Evolutionary conservation across 2,888 invertebrate genomes (phyloP).

Genomic region (Acronicta leporina): DNA sequence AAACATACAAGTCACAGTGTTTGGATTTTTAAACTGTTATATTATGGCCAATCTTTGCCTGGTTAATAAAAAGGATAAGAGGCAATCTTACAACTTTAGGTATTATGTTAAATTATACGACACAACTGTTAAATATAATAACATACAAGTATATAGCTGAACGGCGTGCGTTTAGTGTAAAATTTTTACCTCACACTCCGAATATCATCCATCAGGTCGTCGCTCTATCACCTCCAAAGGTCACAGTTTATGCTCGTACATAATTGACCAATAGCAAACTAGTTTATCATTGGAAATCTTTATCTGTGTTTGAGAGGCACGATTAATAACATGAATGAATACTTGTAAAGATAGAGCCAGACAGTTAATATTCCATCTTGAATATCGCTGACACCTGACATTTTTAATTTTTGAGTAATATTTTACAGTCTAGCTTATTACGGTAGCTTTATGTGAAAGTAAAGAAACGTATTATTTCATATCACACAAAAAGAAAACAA

Average conservation of each 20-base stretch:
- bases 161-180: constrained; percentile 10
- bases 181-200: constrained; percentile 30
- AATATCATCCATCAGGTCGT: constrained; percentile 33
- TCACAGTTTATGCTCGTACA: constrained; percentile 33
- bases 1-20: too few relatives aligned
- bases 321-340: constrained; percentile 13
- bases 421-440: too few relatives aligned
- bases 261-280: constrained; percentile 29
- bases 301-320: constrained; percentile 7
- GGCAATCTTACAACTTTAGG: constrained; percentile 8
- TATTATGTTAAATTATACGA: constrained; percentile 12
- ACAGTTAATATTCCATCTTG: not conserved
- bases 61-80: not conserved
- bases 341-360: not conserved
- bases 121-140: constrained; percentile 16
- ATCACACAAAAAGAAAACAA: too few relatives aligned
- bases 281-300: constrained; percentile 16
- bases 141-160: constrained; percentile 12
- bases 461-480: too few relatives aligned
- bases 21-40: too few relatives aligned
- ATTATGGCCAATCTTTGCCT: not conserved
- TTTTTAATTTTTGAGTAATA: too few relatives aligned
- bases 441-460: too few relatives aligned
- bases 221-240: constrained; percentile 47
- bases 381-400: too few relatives aligned